Evolutionary conservation across 2,113 vertebrate species (phyloP).

Genomic region (Microcebus lehilahytsara): DNA sequence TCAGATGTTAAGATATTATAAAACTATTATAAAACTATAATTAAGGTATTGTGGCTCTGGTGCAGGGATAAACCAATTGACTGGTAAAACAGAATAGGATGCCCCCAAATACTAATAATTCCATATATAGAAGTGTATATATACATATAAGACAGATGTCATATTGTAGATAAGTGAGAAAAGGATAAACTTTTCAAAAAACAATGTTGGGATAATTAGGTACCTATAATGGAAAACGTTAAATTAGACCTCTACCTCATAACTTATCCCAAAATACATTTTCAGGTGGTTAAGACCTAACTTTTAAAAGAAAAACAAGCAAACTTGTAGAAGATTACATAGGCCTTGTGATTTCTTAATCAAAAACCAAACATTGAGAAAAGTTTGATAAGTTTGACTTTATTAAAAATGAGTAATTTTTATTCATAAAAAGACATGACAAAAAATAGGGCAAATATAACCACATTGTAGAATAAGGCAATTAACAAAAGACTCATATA

Average conservation of each 20-base stretch:
- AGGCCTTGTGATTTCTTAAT: not conserved
- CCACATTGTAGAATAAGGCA: not conserved
- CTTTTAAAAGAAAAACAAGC: not conserved
- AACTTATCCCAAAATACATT: not conserved
- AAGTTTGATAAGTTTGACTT: not conserved
- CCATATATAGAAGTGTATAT: not conserved
- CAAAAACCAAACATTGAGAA: not conserved
- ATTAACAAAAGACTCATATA: not conserved
- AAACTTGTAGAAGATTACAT: not conserved
- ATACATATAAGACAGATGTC: not conserved
- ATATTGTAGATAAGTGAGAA: not conserved
- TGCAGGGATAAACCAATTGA: not conserved
- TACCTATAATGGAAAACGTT: not conserved
- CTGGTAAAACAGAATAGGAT: not conserved
- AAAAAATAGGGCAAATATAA: not conserved
- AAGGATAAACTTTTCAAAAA: not conserved
- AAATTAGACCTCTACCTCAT: not conserved
- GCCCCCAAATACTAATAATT: not conserved
- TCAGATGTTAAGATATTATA: not conserved
- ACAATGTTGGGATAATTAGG: not conserved
- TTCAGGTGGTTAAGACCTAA: not conserved
- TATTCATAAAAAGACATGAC: not conserved
- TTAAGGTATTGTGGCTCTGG: not conserved
- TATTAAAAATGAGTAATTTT: not conserved
- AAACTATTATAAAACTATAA: not conserved